A percentile compares a stretch with the other conserved stretches of the same genome.
Evolutionary conservation across 2,888 invertebrate species (phyloP).

Genomic region (Agelastica alni): DNA sequence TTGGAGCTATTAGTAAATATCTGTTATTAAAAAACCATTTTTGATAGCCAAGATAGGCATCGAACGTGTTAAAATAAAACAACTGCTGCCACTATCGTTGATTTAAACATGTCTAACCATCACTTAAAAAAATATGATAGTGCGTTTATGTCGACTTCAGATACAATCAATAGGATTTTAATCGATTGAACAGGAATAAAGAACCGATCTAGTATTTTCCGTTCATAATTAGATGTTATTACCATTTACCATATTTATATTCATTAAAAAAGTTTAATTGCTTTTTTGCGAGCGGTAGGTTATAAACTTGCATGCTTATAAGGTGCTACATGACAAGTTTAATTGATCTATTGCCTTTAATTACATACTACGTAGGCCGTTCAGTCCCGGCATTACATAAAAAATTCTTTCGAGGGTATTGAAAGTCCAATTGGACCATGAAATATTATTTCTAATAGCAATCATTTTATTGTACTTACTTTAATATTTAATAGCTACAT

Average conservation of each 20-base stretch:
- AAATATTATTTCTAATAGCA: not conserved
- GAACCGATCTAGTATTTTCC: conserved; percentile 26
- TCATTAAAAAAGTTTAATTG: conserved; percentile 29
- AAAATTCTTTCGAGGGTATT: not conserved
- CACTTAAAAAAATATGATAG: conserved; percentile 39
- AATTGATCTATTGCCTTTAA: conserved; percentile 32
- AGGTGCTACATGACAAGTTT: conserved; percentile 30
- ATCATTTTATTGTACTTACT: too few species aligned
- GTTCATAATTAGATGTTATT: conserved; percentile 31
- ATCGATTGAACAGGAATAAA: conserved; percentile 39
- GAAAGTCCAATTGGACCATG: not conserved
- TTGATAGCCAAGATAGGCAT: too few species aligned
- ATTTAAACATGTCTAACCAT: conserved; percentile 26
- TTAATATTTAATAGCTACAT: too few species aligned
- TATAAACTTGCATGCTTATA: conserved; percentile 21
- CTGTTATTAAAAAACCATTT: too few species aligned
- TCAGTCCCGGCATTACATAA: conserved; percentile 2
- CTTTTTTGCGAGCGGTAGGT: not conserved
- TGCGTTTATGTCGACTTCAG: conserved; percentile 36
- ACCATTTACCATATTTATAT: conserved; percentile 26
- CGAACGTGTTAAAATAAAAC: too few species aligned
- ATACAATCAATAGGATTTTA: conserved; percentile 45
- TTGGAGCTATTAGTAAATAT: too few species aligned
- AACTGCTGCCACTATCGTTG: not conserved
- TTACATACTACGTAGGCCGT: conserved; percentile 18